Base-by-base conservation (phyloP, 2,888 invertebrate genomes). In the Tetramorium bicarinatum region DNA sequence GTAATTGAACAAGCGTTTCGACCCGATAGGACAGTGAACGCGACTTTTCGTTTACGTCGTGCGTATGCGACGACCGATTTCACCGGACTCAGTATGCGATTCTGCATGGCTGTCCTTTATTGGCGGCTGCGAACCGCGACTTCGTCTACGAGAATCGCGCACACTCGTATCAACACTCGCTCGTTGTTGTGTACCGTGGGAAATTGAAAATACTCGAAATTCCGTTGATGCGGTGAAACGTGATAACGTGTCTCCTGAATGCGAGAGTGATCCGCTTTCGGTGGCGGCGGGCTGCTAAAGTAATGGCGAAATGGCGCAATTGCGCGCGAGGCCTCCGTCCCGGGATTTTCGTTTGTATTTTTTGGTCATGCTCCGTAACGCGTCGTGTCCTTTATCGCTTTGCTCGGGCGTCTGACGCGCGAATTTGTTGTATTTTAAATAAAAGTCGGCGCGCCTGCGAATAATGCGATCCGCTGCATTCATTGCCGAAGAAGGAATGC, bases 191-290 rank as follows among this genome's bases (percentile, higher is more conserved):
- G 67, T 21, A 62, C 67, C 52, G 80, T 76, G 49, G 71, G 84
- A 62, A 91, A 91, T 91, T 88, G 90, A 90, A 91, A 91, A 91
- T 92, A 86, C 89, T 89, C 89, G 88, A 86, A 92, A 92, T 91
- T 91, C 91, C 91, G 66, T 87, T 85, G 90, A 88, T 86, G 87
- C 89, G 86, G 81, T 82, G 85, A 88, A 90, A 91, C 85, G 87
- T 85, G 85, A 87, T 85, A 85, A 84, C 85, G 83, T 81, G 83
- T 88, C 85, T 87, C 74, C 66, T 83, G 80, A 80, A 84, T 84
- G 82, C 75, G 52, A 75, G 84, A 74, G 74, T 69, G 86, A 85
- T 87, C 79, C 66, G 67, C 49, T 66, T 74, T 81, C 38, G 69
- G 66, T 54, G 67, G 61, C 71, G 76, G 38, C 56, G 62, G 75